These are phyloP conservation scores for Trachelus stipa DNA, from an alignment of 2,888 invertebrate genomes.

Conservation along the genomic window DNA sequence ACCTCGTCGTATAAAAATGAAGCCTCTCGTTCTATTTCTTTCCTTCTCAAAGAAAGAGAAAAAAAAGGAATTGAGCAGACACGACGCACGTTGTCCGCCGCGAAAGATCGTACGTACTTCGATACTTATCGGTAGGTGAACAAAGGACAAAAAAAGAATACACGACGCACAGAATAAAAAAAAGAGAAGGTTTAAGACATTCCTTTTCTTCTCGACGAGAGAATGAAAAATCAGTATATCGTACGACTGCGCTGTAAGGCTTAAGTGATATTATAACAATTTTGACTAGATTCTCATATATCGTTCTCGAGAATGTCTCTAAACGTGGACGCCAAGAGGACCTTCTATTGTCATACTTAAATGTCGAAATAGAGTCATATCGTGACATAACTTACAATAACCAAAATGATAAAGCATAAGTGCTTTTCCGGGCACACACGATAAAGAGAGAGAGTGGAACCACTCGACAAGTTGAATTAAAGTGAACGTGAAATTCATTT, in stretches of 20 bases:
- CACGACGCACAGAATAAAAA: not conserved
- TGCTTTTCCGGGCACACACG: not conserved
- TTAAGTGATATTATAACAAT: constrained; percentile 51
- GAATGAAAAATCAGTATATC: constrained; percentile 15
- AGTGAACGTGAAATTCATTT: not conserved
- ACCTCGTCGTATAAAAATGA: not conserved
- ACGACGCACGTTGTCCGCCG: not conserved
- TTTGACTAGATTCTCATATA: constrained; percentile 55
- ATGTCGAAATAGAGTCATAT: not conserved
- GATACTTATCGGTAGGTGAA: not conserved
- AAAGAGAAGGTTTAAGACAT: not conserved
- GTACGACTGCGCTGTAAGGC: constrained; percentile 16
- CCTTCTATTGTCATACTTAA: constrained; percentile 12
- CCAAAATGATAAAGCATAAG: not conserved
- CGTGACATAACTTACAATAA: not conserved
- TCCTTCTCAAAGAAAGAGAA: constrained; percentile 9
- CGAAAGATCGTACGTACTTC: not conserved
- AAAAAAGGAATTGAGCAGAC: not conserved
- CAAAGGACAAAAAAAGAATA: not conserved
- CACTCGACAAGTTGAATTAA: too few species aligned
- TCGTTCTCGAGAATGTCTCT: constrained; percentile 27
- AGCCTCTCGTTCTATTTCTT: constrained; percentile 21
- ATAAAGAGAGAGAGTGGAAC: not conserved
- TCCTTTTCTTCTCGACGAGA: not conserved
- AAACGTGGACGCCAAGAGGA: constrained; percentile 15